Evolutionary conservation across 2,888 invertebrate species (phyloP), one percentile per base, ranked within the genome.

Genomic region (Homarus gammarus): DNA sequence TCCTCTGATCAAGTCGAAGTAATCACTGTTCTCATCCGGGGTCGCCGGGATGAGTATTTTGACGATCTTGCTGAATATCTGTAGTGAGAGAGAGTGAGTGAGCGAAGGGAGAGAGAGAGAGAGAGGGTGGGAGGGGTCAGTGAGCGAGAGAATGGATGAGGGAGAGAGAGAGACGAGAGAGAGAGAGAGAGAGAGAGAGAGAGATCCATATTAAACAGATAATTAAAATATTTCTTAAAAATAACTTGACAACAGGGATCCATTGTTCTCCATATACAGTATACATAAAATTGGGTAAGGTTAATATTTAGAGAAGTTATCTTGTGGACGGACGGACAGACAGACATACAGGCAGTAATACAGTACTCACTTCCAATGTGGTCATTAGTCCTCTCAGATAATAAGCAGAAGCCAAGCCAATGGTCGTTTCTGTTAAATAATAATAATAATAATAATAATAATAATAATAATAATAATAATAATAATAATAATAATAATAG

Each of bases 1-100:
- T 15, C 79, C 87, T 33, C 84, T 70, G 78, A 90, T 90, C 36
- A 90, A 56, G 5, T 38, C 79, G 36, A 90, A 90, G 84, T 90
- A 90, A 56, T 90, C 90, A 2, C 72, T 72, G 73, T 90, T 90
- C 8, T 87, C 90, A 15, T 78, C 86, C 6, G 86, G 83, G 0
- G 36, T 40, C 5, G 81, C 33, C 5, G 86, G 86, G 51, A 75
- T 18, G 15, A 90, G 82, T 0, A 83, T 51, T 12, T 36, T 44
- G 22, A 84, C n/a, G 22, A 84, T 40, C 61, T 75, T 84, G 22
- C 51, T 22, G 33, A 83, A 33, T 10, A 83, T 68, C 83, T 83
- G 83, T 1, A 31, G 36, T 38, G 31, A 40, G 1, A 75, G 38
- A 38, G n/a, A 36, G 18, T 3, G n/a, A 44, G 38, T 3, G 5